phyloP scores from a whole-genome alignment of 2,888 invertebrate species.

The Papilio gigon region DNA sequence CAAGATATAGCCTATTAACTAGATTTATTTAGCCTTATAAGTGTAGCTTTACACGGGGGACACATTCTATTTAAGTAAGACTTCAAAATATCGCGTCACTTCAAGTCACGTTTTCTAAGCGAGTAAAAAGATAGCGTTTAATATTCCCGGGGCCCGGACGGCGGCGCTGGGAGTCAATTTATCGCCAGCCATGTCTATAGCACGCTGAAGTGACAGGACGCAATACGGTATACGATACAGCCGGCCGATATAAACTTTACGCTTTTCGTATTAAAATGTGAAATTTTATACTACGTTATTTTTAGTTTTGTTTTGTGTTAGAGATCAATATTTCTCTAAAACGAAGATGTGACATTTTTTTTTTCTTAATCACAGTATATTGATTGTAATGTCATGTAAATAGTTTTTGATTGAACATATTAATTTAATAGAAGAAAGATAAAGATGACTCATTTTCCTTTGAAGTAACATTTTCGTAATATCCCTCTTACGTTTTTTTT shows the following conservation, averaged over 20 bases:
- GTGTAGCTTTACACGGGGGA: neutral
- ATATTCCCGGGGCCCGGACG: constrained; percentile 24
- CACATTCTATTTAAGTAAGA: constrained; percentile 3
- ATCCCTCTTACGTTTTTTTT: neutral
- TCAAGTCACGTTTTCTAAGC: constrained; percentile 17
- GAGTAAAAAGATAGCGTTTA: constrained; percentile 33
- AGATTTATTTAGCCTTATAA: neutral
- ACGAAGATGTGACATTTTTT: too few relatives aligned
- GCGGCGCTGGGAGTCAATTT: constrained; percentile 35
- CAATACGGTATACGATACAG: constrained; percentile 14
- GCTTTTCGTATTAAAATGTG: constrained; percentile 14
- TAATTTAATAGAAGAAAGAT: too few relatives aligned
- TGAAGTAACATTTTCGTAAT: neutral
- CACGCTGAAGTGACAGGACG: constrained; percentile 22
- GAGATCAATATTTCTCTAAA: too few relatives aligned
- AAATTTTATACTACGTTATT: neutral
- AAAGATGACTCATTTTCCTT: too few relatives aligned
- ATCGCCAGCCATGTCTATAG: constrained; percentile 25
- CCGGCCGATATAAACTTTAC: neutral
- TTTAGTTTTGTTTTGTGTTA: neutral
- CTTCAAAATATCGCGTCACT: constrained; percentile 11
- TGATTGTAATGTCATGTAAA: too few relatives aligned
- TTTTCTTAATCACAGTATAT: too few relatives aligned
- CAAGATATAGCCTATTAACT: neutral
- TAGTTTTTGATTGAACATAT: too few relatives aligned